Evolutionary conservation across 2,113 vertebrate genomes (phyloP).

Genomic region (Vulpes vulpes): DNA sequence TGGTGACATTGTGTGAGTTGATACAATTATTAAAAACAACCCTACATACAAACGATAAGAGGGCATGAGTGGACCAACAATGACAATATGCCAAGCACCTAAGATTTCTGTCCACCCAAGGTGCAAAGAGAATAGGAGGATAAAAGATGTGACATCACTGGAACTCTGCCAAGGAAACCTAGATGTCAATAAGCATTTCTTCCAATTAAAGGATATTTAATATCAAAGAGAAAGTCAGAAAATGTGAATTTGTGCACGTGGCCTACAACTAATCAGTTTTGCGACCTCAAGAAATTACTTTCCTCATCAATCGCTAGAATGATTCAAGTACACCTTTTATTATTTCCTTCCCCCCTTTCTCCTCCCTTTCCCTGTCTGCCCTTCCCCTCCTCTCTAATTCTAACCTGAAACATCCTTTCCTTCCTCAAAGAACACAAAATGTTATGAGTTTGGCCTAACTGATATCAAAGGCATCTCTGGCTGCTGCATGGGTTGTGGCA

Average conservation of each 20-base stretch:
- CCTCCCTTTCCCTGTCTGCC: not conserved
- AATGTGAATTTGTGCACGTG: not conserved
- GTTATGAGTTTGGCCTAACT: not conserved
- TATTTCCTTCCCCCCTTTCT: not conserved
- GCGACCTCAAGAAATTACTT: not conserved
- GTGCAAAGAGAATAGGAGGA: not conserved
- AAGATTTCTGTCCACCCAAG: not conserved
- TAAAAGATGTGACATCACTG: not conserved
- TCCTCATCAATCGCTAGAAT: not conserved
- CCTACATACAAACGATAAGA: not conserved
- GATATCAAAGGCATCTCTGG: not conserved
- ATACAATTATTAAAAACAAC: not conserved
- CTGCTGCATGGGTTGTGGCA: no score
- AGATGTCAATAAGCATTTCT: not conserved
- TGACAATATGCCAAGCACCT: not conserved
- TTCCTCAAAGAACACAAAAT: not conserved
- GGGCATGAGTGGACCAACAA: no score
- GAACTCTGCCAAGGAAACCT: not conserved
- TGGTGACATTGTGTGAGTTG: not conserved
- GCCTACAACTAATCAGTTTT: not conserved
- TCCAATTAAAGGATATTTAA: not conserved
- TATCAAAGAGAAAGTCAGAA: not conserved
- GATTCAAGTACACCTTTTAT: not conserved
- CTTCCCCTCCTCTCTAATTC: not conserved
- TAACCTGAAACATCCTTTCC: not conserved